These are phyloP conservation scores for Teleogryllus oceanicus DNA, from an alignment of 2,888 invertebrate genomes.

Conservation along the genomic window DNA sequence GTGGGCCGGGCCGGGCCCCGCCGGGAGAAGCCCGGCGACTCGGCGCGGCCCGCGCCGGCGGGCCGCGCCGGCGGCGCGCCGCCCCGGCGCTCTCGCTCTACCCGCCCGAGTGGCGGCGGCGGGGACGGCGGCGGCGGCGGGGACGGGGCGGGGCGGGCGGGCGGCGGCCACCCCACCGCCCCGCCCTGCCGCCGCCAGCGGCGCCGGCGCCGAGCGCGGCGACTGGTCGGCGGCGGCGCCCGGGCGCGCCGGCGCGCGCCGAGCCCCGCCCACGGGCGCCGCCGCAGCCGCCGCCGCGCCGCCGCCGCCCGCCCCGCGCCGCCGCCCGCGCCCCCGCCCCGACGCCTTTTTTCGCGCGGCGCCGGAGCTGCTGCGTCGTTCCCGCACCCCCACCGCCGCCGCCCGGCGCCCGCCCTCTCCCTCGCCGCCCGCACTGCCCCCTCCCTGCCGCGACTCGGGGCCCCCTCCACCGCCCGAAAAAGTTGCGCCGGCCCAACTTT, in stretches of 20 bases:
- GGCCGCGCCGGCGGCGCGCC: not conserved
- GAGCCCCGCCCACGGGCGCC: not conserved
- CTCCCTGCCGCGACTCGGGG: not conserved
- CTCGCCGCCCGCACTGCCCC: not conserved
- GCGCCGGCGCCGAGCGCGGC: constrained; percentile 18
- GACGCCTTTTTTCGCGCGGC: not conserved
- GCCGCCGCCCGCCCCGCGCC: not conserved
- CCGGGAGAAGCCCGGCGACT: not conserved
- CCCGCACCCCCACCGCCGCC: not conserved
- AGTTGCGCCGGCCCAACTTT: not conserved
- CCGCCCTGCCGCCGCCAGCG: not conserved
- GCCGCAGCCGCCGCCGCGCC: not conserved
- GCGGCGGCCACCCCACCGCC: not conserved
- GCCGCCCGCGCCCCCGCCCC: not conserved
- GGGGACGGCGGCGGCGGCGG: not conserved
- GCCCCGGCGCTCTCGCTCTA: not conserved
- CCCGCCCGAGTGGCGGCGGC: not conserved
- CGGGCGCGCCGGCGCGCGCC: not conserved
- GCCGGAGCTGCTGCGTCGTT: not conserved
- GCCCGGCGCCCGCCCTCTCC: not conserved
- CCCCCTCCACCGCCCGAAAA: not conserved
- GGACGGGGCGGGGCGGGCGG: not conserved
- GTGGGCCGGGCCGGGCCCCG: not conserved
- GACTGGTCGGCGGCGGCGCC: constrained; percentile 8
- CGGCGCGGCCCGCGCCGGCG: too few relatives aligned